Evolutionary conservation across 2,797 vertebrate species (phyloP).

Genomic region (Leuciscus waleckii): DNA sequence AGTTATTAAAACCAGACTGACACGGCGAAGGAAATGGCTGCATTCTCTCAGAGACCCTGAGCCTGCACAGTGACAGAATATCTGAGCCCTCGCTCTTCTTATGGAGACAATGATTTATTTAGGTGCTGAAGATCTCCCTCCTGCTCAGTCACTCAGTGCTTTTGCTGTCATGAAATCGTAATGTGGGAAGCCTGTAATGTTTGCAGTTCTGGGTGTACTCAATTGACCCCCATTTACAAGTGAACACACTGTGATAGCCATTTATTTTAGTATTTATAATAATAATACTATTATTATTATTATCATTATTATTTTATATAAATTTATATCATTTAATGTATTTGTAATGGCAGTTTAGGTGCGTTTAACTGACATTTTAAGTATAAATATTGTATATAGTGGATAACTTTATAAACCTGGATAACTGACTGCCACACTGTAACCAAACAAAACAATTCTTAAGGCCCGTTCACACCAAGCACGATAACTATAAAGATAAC

Average conservation of each 20-base stretch:
- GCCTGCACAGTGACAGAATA: constrained; percentile 12
- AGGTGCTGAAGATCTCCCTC: constrained; percentile 11
- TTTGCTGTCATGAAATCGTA: constrained; percentile 46
- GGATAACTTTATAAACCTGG: not conserved
- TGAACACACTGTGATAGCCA: not conserved
- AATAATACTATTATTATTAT: not conserved
- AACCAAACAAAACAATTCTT: not conserved
- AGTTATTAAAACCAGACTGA: constrained; percentile 51
- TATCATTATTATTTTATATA: not conserved
- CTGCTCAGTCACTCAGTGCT: constrained; percentile 5
- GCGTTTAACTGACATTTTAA: not conserved
- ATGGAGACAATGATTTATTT: constrained; percentile 35
- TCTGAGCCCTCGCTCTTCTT: constrained; percentile 7
- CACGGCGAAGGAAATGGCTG: constrained; percentile 41
- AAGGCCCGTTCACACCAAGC: too few species aligned
- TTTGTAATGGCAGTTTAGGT: not conserved
- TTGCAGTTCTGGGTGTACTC: not conserved
- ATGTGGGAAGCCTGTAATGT: constrained; percentile 14
- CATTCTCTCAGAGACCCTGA: constrained; percentile 16
- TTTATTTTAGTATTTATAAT: not conserved
- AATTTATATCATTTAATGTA: too few species aligned
- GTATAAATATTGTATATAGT: not conserved
- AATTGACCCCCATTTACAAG: not conserved
- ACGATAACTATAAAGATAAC: too few species aligned
- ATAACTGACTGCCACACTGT: not conserved